phyloP scores from a whole-genome alignment of 2,113 vertebrate genomes.

The Tylochromis polylepis region DNA sequence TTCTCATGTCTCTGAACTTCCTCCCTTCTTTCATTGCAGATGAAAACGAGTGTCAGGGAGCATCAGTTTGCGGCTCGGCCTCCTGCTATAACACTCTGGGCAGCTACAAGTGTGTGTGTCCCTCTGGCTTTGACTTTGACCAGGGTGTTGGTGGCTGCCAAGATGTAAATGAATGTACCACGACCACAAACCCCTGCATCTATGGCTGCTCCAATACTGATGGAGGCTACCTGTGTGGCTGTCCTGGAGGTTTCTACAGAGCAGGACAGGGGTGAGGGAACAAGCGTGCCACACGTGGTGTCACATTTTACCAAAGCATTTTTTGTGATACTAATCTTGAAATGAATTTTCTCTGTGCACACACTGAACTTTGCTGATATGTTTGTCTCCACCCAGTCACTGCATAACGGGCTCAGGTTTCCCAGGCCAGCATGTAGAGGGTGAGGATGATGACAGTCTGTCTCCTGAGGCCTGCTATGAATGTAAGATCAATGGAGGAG shows the following conservation, averaged over 20 bases:
- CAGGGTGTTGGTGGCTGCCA: constrained; percentile 79
- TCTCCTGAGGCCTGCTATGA: constrained; percentile 90
- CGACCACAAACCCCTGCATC: constrained; percentile 78
- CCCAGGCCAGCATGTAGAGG: constrained; percentile 68
- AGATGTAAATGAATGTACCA: constrained; percentile 87
- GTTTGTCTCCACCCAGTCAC: constrained; percentile 72
- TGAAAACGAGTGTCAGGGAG: constrained; percentile 86
- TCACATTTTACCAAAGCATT: not conserved
- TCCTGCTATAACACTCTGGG: constrained; percentile 95
- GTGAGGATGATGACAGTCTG: constrained; percentile 78
- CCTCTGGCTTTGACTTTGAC: constrained; percentile 89
- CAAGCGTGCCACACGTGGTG: not conserved
- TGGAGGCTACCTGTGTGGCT: constrained; percentile 89
- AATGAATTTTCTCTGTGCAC: not conserved
- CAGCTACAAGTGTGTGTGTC: constrained; percentile 91
- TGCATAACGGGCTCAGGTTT: constrained; percentile 80
- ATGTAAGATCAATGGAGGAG: constrained; percentile 88
- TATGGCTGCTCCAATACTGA: constrained; percentile 92
- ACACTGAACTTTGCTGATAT: not conserved
- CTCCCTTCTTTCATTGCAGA: constrained; percentile 65
- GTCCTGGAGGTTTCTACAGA: constrained; percentile 86
- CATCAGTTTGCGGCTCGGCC: constrained; percentile 79
- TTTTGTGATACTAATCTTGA: not conserved
- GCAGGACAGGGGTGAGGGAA: constrained; percentile 88
- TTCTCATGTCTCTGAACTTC: not conserved